Evolutionary conservation across 2,797 vertebrate species (phyloP).

Genomic region (Orestias chungarensis): DNA sequence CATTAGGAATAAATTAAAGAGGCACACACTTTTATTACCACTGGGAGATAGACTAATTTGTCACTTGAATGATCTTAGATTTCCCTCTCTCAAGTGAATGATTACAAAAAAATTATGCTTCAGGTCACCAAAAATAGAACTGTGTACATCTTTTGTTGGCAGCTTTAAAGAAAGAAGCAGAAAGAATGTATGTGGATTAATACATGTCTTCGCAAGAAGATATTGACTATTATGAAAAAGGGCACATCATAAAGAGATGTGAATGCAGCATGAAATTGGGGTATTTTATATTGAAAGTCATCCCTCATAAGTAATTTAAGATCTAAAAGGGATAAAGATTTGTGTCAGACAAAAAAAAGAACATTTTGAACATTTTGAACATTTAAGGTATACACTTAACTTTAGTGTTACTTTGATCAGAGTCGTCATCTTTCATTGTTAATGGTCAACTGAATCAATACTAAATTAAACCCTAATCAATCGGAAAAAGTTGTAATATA

Average conservation of each 20-base stretch:
- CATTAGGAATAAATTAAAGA: slow-evolving; percentile 32
- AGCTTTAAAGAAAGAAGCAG: not conserved
- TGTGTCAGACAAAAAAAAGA: slow-evolving; percentile 15
- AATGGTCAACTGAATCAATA: not conserved
- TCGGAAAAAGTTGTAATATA: not conserved
- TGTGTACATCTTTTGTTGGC: not conserved
- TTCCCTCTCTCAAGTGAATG: slow-evolving; percentile 3
- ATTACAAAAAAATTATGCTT: slow-evolving; percentile 17
- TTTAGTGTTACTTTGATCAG: not conserved
- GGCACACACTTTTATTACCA: slow-evolving; percentile 11
- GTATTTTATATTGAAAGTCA: slow-evolving; percentile 4
- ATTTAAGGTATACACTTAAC: not conserved
- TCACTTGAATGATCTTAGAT: slow-evolving; percentile 32
- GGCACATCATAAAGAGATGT: not conserved
- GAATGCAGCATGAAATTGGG: not conserved
- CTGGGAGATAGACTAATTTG: slow-evolving; percentile 22
- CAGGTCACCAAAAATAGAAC: not conserved
- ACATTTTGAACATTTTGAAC: not conserved
- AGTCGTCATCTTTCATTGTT: not conserved
- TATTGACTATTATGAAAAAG: slow-evolving; percentile 6
- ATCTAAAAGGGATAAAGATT: not conserved
- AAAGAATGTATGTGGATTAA: slow-evolving; percentile 6
- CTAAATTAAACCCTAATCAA: not conserved
- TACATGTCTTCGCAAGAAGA: slow-evolving; percentile 7
- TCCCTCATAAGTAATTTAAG: not conserved